These are phyloP conservation scores for Porites australiensis DNA, from an alignment of 64 coral and sea anemone species.

Conservation along the genomic window DNA sequence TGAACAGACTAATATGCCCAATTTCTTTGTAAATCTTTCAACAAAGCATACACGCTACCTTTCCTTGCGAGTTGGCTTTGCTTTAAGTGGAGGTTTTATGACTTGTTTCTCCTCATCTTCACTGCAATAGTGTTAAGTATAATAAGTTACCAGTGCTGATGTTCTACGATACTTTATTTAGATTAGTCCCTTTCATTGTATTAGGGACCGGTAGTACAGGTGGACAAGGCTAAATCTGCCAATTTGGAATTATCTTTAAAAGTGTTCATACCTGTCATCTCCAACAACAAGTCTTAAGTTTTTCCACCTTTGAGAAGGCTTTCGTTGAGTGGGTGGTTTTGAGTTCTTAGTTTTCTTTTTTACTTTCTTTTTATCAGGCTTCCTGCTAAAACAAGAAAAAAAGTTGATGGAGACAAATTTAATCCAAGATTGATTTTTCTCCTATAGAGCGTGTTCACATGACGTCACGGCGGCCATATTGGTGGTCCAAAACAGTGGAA, in stretches of 20 bases:
- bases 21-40: too few relatives aligned
- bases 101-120: constrained; percentile 37
- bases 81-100: constrained; percentile 45
- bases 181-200: too few relatives aligned
- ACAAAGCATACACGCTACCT: neutral
- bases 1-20: too few relatives aligned
- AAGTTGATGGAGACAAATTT: neutral
- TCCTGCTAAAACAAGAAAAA: neutral
- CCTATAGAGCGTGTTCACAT: too few relatives aligned
- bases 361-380: constrained; percentile 36
- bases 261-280: constrained; percentile 26
- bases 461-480: too few relatives aligned
- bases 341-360: constrained; percentile 32
- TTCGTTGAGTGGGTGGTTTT: neutral
- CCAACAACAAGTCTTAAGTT: constrained; percentile 50
- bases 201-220: too few relatives aligned
- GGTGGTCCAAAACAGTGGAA: too few relatives aligned
- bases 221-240: too few relatives aligned
- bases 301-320: constrained; percentile 54
- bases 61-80: neutral
- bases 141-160: neutral
- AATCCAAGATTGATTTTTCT: neutral
- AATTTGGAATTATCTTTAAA: too few relatives aligned
- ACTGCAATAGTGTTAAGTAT: neutral
- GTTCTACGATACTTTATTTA: too few relatives aligned